Evolutionary conservation across 2,888 invertebrate genomes (phyloP).

Genomic region (Pristionchus entomophagus): DNA sequence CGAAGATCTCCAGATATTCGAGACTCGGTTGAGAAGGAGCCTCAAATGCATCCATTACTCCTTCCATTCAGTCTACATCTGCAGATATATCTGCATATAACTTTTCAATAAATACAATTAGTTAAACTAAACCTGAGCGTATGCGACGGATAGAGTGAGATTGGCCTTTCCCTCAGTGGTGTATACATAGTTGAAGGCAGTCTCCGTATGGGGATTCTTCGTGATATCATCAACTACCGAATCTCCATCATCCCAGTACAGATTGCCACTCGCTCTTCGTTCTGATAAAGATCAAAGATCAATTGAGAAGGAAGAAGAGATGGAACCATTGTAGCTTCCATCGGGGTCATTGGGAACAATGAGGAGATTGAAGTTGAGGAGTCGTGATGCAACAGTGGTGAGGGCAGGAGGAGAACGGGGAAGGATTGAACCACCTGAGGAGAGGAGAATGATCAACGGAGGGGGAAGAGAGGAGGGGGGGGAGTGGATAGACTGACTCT

Average conservation of each 20-base stretch:
- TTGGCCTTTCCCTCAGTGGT: not conserved
- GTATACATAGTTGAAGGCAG: not conserved
- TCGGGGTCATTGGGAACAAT: conserved; percentile 76
- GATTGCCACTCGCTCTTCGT: conserved; percentile 56
- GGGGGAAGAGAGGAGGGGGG: conserved; percentile 50
- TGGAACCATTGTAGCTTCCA: not conserved
- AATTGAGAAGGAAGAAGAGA: conserved; percentile 68
- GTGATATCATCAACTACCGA: conserved; percentile 58
- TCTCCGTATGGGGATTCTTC: conserved; percentile 44
- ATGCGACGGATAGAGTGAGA: conserved; percentile 12
- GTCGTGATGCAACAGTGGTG: conserved; percentile 77
- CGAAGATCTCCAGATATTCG: conserved; percentile 67
- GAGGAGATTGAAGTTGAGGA: conserved; percentile 83
- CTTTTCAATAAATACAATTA: too few relatives aligned
- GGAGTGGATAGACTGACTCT: conserved; percentile 24
- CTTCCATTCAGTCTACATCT: too few relatives aligned
- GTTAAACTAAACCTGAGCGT: not conserved
- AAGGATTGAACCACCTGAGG: conserved; percentile 81
- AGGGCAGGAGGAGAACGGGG: conserved; percentile 77
- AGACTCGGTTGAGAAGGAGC: conserved; percentile 56
- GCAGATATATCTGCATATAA: too few relatives aligned
- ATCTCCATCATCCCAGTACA: conserved; percentile 72
- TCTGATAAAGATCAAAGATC: conserved; percentile 22
- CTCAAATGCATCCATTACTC: conserved; percentile 48
- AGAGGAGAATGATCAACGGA: conserved; percentile 45